A percentile compares a stretch with the other conserved stretches of the same genome.
These are phyloP conservation scores for Mylabris phalerata DNA, from an alignment of 1,140 invertebrate species.

Conservation along the genomic window DNA sequence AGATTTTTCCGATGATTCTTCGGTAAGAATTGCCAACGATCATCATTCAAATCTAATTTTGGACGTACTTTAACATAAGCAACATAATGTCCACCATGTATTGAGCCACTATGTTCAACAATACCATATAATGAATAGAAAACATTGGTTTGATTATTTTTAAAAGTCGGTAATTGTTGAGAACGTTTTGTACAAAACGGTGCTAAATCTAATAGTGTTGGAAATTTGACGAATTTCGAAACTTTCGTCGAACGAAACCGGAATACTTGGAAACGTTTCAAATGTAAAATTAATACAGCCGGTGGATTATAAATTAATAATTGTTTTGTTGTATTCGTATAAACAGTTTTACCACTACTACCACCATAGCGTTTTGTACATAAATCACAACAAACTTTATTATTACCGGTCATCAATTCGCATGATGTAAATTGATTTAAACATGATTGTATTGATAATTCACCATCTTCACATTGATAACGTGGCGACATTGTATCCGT, in stretches of 20 bases:
- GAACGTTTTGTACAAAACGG: slow-evolving; percentile 81
- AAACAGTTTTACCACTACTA: slow-evolving; percentile 65
- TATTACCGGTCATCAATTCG: slow-evolving; percentile 82
- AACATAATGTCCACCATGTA: slow-evolving; percentile 93
- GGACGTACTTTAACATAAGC: slow-evolving; percentile 80
- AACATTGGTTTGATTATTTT: slow-evolving; percentile 58
- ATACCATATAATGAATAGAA: slow-evolving; percentile 90
- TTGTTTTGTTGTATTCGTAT: slow-evolving; percentile 86
- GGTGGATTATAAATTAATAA: slow-evolving; percentile 86
- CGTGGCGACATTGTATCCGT: slow-evolving; percentile 52
- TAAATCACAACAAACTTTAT: slow-evolving; percentile 86
- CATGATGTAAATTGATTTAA: slow-evolving; percentile 85
- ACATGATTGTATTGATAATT: slow-evolving; percentile 79
- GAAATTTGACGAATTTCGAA: slow-evolving; percentile 80
- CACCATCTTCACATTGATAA: slow-evolving; percentile 66
- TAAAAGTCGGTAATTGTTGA: slow-evolving; percentile 56
- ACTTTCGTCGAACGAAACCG: slow-evolving; percentile 59
- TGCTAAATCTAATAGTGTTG: slow-evolving; percentile 76
- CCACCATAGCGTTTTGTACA: slow-evolving; percentile 71
- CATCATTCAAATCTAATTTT: slow-evolving; percentile 50
- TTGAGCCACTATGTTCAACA: slow-evolving; percentile 86
- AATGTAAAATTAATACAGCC: slow-evolving; percentile 85
- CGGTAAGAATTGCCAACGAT: slow-evolving; percentile 62
- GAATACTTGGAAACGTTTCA: slow-evolving; percentile 76
- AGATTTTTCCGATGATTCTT: slow-evolving; percentile 45